Percentiles rank a stretch among this genome's conserved stretches.
phyloP scores from a whole-genome alignment of 1,140 invertebrate species.

The Drosophila sturtevanti region DNA sequence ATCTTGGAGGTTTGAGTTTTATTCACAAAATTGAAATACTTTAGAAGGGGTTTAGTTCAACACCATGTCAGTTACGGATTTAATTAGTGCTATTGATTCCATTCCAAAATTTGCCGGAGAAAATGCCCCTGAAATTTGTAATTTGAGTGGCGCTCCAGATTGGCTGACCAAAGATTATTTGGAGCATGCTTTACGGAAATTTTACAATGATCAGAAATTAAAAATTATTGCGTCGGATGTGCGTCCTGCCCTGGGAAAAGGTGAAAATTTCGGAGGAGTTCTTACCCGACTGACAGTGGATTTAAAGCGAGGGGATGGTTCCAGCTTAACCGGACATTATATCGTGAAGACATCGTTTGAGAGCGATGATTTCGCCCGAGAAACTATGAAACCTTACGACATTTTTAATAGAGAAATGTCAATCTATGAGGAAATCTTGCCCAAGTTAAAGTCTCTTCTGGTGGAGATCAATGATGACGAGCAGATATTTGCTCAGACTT shows the following conservation, averaged over 20 bases:
- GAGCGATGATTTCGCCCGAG: conserved; percentile 62
- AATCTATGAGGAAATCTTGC: conserved; percentile 76
- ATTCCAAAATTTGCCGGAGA: conserved; percentile 42
- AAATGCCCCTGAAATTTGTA: neutral
- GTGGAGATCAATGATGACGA: conserved; percentile 61
- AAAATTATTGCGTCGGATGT: conserved; percentile 50
- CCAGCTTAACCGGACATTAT: conserved; percentile 42
- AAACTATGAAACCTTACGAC: conserved; percentile 71
- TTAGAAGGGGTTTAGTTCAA: neutral
- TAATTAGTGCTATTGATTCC: conserved; percentile 58
- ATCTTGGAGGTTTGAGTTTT: conserved; percentile 5
- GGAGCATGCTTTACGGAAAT: conserved; percentile 48
- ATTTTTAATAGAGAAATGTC: conserved; percentile 79
- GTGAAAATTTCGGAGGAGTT: conserved; percentile 78
- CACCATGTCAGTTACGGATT: conserved; percentile 67
- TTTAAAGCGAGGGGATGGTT: conserved; percentile 41
- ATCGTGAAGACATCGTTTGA: conserved; percentile 77
- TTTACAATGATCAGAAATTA: conserved; percentile 54
- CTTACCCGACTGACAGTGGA: conserved; percentile 59
- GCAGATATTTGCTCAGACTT: conserved; percentile 70
- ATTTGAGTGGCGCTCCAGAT: conserved; percentile 48
- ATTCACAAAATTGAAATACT: neutral
- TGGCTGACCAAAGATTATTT: conserved; percentile 71
- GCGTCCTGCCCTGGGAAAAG: conserved; percentile 68
- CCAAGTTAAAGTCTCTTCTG: conserved; percentile 65